Conservation (phyloP, 2,797 vertebrate species). For the Schizopygopsis pylzovi region DNA sequence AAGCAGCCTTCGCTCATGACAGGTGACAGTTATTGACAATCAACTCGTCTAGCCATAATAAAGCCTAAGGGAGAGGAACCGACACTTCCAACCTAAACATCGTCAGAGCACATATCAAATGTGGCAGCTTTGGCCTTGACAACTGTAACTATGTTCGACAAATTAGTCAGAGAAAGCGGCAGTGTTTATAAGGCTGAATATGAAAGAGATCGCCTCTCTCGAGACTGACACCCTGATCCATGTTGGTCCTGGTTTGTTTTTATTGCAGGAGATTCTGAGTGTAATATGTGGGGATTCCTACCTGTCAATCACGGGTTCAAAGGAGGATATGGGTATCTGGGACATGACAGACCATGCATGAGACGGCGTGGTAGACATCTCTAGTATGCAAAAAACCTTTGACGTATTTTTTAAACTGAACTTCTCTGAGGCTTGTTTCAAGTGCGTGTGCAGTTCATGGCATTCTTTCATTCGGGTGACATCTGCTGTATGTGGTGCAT, state of each 20-base stretch:
- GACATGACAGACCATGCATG: conserved; percentile 27
- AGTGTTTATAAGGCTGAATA: conserved; percentile 66
- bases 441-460: not conserved
- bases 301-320: conserved; percentile 50
- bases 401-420: not conserved
- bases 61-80: conserved; percentile 72
- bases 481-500: conserved; percentile 3
- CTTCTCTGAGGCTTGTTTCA: not conserved
- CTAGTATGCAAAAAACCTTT: not conserved
- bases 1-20: conserved; percentile 58
- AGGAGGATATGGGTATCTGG: conserved; percentile 28
- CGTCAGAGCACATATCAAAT: conserved; percentile 59
- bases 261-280: conserved; percentile 56
- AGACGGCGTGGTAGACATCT: not conserved
- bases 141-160: conserved; percentile 80
- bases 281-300: conserved; percentile 36
- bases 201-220: conserved; percentile 63
- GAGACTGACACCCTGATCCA: conserved; percentile 66
- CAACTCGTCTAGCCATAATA: conserved; percentile 76
- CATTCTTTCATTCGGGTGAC: not conserved
- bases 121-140: conserved; percentile 70
- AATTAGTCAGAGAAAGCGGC: conserved; percentile 73
- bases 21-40: conserved; percentile 80
- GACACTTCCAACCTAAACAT: conserved; percentile 75
- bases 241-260: conserved; percentile 65